These are phyloP conservation scores for Bombus polaris DNA, from an alignment of 1,140 invertebrate genomes.

Conservation along the genomic window DNA sequence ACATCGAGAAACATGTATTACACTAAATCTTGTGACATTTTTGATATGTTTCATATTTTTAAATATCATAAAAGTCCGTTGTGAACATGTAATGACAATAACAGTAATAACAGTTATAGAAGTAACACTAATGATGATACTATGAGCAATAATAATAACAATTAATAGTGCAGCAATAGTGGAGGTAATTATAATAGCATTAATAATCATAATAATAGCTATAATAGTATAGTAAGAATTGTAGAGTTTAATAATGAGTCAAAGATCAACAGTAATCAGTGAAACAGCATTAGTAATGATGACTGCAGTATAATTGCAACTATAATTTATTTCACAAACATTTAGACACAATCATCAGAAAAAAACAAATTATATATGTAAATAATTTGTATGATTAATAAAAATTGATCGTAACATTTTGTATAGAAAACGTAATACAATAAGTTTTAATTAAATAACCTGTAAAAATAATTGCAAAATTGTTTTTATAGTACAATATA, in stretches of 20 bases:
- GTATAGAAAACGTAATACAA: constrained; percentile 41
- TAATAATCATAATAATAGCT: constrained; percentile 53
- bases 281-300: constrained; percentile 42
- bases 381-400: not conserved
- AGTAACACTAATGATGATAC: constrained; percentile 60
- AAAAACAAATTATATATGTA: constrained; percentile 14
- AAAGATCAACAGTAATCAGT: constrained; percentile 42
- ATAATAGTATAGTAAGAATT: constrained; percentile 47
- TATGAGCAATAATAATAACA: constrained; percentile 61
- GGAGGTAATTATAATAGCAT: constrained; percentile 54
- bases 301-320: constrained; percentile 20
- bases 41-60: constrained; percentile 70
- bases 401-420: constrained; percentile 19
- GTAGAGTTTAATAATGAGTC: constrained; percentile 28
- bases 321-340: constrained; percentile 38
- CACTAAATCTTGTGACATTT: constrained; percentile 51
- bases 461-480: constrained; percentile 16
- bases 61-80: constrained; percentile 64
- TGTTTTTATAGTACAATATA: constrained; percentile 14
- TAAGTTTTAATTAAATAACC: constrained; percentile 21
- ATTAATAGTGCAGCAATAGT: constrained; percentile 57
- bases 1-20: constrained; percentile 55
- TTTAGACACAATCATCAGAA: constrained; percentile 31
- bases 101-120: constrained; percentile 63
- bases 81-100: constrained; percentile 57